Percentiles rank a stretch among this genome's conserved stretches.
Conservation (phyloP, 1,140 invertebrate species). For the Archegozetes longisetosus region DNA sequence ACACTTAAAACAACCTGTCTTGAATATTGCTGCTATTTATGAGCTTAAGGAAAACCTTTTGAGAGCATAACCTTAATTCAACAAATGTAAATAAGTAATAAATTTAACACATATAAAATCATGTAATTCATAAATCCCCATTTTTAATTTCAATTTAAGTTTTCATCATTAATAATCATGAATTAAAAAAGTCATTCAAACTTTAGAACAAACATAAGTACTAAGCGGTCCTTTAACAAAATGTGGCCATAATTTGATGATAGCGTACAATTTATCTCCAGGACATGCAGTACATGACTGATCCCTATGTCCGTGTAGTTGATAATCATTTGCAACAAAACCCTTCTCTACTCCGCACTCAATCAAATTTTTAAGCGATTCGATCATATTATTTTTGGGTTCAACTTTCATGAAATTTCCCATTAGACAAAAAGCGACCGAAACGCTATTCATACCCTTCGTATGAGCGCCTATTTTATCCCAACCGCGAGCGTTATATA, state of each 20-base stretch:
- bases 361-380: conserved; percentile 3
- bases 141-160: no score
- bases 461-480: conserved; percentile 25
- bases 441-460: conserved; percentile 22
- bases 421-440: conserved; percentile 25
- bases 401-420: conserved; percentile 17
- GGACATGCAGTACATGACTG: conserved; percentile 19
- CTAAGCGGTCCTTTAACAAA: neutral
- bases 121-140: no score
- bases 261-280: conserved; percentile 13
- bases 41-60: no score
- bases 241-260: neutral
- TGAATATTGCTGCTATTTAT: no score
- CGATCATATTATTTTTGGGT: conserved; percentile 12
- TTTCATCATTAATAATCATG: no score
- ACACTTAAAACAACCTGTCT: no score
- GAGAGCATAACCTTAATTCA: no score
- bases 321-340: neutral
- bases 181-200: no score
- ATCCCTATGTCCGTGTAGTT: conserved; percentile 19
- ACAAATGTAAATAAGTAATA: no score
- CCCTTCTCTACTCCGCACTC: conserved; percentile 10
- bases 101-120: no score
- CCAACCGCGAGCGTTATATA: conserved; percentile 28
- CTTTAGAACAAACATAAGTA: neutral